Conservation (phyloP, 2,113 vertebrate species). For the Oryzias curvinotus region DNA sequence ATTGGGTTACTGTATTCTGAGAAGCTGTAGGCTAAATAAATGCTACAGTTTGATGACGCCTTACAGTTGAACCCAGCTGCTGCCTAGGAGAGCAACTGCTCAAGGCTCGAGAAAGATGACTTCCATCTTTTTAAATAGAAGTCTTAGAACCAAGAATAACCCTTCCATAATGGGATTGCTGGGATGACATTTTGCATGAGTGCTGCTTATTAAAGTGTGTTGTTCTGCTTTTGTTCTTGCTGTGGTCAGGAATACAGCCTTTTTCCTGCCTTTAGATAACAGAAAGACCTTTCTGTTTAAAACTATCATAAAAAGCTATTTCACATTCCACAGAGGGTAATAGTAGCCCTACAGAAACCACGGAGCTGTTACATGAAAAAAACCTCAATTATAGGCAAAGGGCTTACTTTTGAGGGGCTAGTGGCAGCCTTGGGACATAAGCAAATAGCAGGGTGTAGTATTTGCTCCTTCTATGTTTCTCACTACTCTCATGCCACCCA, state of each 20-base stretch:
- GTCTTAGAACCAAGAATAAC: constrained; percentile 31
- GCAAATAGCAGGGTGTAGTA: constrained; percentile 72
- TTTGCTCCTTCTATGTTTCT: constrained; percentile 59
- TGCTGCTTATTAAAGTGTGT: constrained; percentile 19
- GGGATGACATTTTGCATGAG: constrained; percentile 33
- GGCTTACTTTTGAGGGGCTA: constrained; percentile 57
- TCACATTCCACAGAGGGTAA: constrained; percentile 60
- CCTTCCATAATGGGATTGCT: constrained; percentile 31
- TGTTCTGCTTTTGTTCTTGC: not conserved
- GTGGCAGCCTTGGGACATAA: constrained; percentile 37
- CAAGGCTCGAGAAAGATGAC: constrained; percentile 42
- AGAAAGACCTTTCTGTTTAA: constrained; percentile 58
- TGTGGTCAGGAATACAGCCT: constrained; percentile 15
- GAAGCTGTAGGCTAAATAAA: constrained; percentile 65
- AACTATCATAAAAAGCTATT: constrained; percentile 63
- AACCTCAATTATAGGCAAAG: constrained; percentile 75
- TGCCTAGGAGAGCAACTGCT: constrained; percentile 42
- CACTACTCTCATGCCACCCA: constrained; percentile 57
- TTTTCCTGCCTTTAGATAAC: constrained; percentile 56
- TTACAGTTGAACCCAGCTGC: constrained; percentile 24
- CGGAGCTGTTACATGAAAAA: constrained; percentile 58
- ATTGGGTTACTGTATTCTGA: constrained; percentile 72
- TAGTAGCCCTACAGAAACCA: constrained; percentile 59
- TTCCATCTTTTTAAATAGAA: constrained; percentile 54
- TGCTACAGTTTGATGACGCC: constrained; percentile 39